Percentiles rank a stretch among this genome's conserved stretches.
Evolutionary conservation across 2,888 invertebrate species (phyloP).

Genomic region (Agapostemon virescens): DNA sequence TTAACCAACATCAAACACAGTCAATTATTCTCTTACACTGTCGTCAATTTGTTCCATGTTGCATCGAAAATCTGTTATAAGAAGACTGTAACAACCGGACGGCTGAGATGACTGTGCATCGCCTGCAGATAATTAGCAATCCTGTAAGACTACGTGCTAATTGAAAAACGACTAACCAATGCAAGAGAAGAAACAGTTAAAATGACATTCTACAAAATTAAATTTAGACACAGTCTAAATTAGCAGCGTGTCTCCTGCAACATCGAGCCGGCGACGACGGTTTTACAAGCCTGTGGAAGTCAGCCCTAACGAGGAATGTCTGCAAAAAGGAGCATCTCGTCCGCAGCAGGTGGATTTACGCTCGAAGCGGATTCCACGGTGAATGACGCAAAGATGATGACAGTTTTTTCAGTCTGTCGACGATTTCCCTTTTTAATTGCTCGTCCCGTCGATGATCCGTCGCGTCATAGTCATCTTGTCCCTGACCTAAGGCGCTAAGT

Average conservation of each 20-base stretch:
- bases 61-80: too few species aligned
- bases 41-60: too few species aligned
- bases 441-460: background rate
- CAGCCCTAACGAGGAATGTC: background rate
- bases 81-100: too few species aligned
- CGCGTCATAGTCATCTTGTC: slow-evolving; percentile 1
- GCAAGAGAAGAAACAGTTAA: background rate
- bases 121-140: too few species aligned
- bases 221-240: too few species aligned
- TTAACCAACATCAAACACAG: too few species aligned
- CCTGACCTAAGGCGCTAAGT: background rate
- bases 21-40: too few species aligned
- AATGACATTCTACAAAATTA: background rate
- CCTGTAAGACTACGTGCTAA: too few species aligned
- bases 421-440: slow-evolving; percentile 9
- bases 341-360: background rate
- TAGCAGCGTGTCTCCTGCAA: background rate
- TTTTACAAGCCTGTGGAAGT: background rate
- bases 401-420: background rate
- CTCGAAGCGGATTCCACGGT: background rate
- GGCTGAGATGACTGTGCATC: too few species aligned
- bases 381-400: background rate
- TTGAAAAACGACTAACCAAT: background rate
- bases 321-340: background rate
- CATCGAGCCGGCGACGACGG: too few species aligned